A percentile compares a stretch with the other conserved stretches of the same genome.
Evolutionary conservation across 2,888 invertebrate genomes (phyloP).

Genomic region (Hedychridium roseum): DNA sequence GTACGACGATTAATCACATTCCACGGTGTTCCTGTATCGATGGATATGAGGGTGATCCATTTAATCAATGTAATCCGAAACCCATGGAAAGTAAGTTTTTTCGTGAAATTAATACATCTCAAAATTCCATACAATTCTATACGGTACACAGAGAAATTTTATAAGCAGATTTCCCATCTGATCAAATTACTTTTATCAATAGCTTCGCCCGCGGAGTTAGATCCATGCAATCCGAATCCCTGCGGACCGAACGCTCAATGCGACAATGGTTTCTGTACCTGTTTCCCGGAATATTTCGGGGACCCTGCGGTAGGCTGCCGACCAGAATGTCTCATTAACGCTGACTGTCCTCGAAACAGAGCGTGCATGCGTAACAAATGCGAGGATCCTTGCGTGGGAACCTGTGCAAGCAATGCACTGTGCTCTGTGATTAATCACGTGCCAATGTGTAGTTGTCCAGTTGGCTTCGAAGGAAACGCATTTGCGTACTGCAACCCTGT

Average conservation of each 20-base stretch:
- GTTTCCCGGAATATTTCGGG: constrained; percentile 70
- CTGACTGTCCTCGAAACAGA: constrained; percentile 71
- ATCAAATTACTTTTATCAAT: not conserved
- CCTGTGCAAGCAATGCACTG: constrained; percentile 77
- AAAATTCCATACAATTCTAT: too few relatives aligned
- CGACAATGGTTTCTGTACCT: constrained; percentile 70
- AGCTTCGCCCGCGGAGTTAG: constrained; percentile 52
- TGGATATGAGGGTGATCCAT: too few relatives aligned
- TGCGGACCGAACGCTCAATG: constrained; percentile 77
- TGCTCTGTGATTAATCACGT: constrained; percentile 76
- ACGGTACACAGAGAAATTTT: too few relatives aligned
- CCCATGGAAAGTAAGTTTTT: not conserved
- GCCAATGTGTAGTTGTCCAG: constrained; percentile 76
- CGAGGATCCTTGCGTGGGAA: constrained; percentile 76
- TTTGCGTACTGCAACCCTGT: constrained; percentile 71
- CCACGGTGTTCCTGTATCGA: too few relatives aligned
- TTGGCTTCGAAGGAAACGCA: constrained; percentile 77
- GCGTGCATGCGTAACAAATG: constrained; percentile 75
- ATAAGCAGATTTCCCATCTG: not conserved
- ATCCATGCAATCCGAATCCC: constrained; percentile 85
- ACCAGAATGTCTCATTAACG: constrained; percentile 61
- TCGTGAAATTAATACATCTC: not conserved
- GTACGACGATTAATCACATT: too few relatives aligned
- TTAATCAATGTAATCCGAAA: not conserved
- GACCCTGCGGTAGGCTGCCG: constrained; percentile 66